Conservation (phyloP, 1,140 invertebrate genomes). For the Trypoxylus dichotomus region DNA sequence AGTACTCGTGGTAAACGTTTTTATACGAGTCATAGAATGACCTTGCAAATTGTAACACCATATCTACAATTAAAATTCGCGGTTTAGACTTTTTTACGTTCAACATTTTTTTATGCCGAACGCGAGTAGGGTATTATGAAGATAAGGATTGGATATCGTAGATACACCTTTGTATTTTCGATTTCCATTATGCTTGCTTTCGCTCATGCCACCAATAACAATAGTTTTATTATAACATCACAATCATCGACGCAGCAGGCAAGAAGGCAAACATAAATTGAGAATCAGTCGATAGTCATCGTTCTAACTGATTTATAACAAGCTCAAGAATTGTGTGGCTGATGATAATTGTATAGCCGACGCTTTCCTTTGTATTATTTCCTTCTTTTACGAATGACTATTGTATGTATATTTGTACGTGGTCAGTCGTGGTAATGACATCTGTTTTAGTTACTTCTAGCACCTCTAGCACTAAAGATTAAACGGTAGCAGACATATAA, state of each 20-base stretch:
- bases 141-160: neutral
- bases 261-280: neutral
- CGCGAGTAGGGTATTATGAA: neutral
- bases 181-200: neutral
- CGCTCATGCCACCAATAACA: neutral
- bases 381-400: neutral
- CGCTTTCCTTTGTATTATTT: neutral
- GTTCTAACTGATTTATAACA: neutral
- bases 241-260: neutral
- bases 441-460: too few relatives aligned
- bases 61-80: neutral
- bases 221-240: constrained; percentile 4
- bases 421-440: neutral
- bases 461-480: too few relatives aligned
- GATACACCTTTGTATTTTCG: neutral
- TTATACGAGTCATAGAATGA: neutral
- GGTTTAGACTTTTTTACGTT: neutral
- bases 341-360: neutral
- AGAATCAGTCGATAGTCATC: neutral
- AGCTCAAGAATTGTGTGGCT: neutral
- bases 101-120: neutral
- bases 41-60: neutral
- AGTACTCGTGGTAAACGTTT: too few relatives aligned
- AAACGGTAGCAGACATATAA: too few relatives aligned
- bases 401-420: neutral